These are phyloP conservation scores for Aphelenchoides fujianensis DNA, from an alignment of 1,140 invertebrate genomes.

Conservation along the genomic window DNA sequence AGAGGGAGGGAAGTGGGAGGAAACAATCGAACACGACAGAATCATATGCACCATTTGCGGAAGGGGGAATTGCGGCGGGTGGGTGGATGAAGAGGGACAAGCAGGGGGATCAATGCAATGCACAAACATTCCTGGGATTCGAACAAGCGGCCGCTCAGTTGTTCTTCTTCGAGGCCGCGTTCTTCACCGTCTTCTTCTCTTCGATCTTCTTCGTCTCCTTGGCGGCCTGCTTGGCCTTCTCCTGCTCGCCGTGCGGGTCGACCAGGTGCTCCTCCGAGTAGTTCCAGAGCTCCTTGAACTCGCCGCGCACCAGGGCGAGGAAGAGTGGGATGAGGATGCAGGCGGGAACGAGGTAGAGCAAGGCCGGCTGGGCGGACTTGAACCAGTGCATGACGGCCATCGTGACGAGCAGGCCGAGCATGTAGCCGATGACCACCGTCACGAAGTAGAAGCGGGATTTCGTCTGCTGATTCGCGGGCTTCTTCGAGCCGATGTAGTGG, in stretches of 20 bases:
- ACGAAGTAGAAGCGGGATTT: slow-evolving; percentile 87
- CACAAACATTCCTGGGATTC: not conserved
- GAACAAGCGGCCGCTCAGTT: not conserved
- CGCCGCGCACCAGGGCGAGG: slow-evolving; percentile 82
- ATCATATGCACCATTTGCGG: too few species aligned
- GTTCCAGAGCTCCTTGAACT: slow-evolving; percentile 65
- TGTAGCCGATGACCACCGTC: slow-evolving; percentile 87
- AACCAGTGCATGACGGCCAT: slow-evolving; percentile 97
- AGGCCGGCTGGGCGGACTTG: slow-evolving; percentile 81
- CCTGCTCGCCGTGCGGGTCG: slow-evolving; percentile 40
- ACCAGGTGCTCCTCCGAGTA: slow-evolving; percentile 58
- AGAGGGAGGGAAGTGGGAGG: too few species aligned
- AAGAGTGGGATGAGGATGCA: slow-evolving; percentile 83
- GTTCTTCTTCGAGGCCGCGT: not conserved
- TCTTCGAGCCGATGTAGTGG: slow-evolving; percentile 72
- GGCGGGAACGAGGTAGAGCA: slow-evolving; percentile 92
- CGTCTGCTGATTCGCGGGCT: slow-evolving; percentile 64
- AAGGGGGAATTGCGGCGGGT: too few species aligned
- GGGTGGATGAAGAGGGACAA: too few species aligned
- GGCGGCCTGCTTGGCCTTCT: slow-evolving; percentile 33
- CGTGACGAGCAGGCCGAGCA: slow-evolving; percentile 84
- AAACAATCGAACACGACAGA: too few species aligned
- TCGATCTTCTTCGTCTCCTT: slow-evolving; percentile 45
- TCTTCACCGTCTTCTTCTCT: too few species aligned
- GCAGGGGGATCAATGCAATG: too few species aligned